Conservation (phyloP, 2,888 invertebrate genomes). For the Drosophila sordidapex region DNA sequence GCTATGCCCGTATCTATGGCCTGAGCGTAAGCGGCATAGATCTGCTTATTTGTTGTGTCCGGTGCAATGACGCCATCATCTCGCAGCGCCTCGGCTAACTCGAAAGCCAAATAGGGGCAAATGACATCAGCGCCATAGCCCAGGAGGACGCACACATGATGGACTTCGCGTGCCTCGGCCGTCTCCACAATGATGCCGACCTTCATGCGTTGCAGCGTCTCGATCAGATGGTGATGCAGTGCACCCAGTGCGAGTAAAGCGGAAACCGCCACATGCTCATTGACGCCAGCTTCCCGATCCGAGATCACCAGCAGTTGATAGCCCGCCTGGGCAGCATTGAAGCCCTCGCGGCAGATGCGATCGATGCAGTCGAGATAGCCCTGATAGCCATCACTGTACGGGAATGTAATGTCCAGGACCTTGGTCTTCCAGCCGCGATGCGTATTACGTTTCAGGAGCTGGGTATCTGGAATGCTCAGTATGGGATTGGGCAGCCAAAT, state of each 20-base stretch:
- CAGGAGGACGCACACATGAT: slow-evolving; percentile 97
- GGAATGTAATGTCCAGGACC: slow-evolving; percentile 95
- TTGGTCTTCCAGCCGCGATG: slow-evolving; percentile 95
- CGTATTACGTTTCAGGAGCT: slow-evolving; percentile 92
- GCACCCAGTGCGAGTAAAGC: slow-evolving; percentile 95
- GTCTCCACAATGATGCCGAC: slow-evolving; percentile 97
- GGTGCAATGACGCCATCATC: slow-evolving; percentile 94
- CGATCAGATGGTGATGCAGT: slow-evolving; percentile 97
- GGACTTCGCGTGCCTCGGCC: slow-evolving; percentile 97
- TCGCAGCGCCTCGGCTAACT: slow-evolving; percentile 94
- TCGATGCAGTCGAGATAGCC: slow-evolving; percentile 93
- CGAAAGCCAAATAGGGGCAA: slow-evolving; percentile 98
- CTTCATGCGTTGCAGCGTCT: slow-evolving; percentile 97
- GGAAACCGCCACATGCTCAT: slow-evolving; percentile 90
- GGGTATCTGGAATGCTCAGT: slow-evolving; percentile 94
- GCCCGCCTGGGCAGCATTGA: slow-evolving; percentile 90
- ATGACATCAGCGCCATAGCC: slow-evolving; percentile 99
- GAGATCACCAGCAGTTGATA: slow-evolving; percentile 95
- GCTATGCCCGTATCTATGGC: slow-evolving; percentile 96
- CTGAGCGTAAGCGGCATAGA: slow-evolving; percentile 94
- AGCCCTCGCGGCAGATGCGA: slow-evolving; percentile 92
- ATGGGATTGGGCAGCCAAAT: slow-evolving; percentile 97
- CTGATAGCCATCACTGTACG: slow-evolving; percentile 89
- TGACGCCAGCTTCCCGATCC: slow-evolving; percentile 89
- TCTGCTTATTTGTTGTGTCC: slow-evolving; percentile 90